These are phyloP conservation scores for Pteronotus mesoamericanus DNA, from an alignment of 2,797 vertebrate species.

Conservation along the genomic window DNA sequence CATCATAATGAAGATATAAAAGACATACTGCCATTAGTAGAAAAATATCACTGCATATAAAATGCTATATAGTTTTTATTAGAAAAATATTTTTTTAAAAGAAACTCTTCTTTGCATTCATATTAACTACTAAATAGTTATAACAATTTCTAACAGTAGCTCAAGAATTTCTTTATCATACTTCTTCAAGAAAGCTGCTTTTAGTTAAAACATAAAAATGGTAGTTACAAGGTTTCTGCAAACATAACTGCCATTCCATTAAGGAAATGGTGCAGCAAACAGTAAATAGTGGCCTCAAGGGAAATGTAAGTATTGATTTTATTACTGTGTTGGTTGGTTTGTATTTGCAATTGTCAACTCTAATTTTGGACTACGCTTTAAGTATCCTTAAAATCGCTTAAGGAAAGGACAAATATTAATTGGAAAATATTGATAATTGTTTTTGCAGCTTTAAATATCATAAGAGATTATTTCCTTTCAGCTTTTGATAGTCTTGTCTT, in stretches of 20 bases:
- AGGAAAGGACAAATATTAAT: conserved; percentile 84
- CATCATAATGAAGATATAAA: conserved; percentile 56
- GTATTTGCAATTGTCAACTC: conserved; percentile 89
- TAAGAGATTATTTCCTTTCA: conserved; percentile 56
- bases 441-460: conserved; percentile 75
- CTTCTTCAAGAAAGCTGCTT: conserved; percentile 84
- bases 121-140: conserved; percentile 70
- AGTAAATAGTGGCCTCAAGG: conserved; percentile 87
- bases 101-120: conserved; percentile 19
- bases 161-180: conserved; percentile 77
- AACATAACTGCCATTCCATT: conserved; percentile 88
- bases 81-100: not conserved
- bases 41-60: conserved; percentile 41
- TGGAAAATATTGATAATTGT: conserved; percentile 80
- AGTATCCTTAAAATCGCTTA: conserved; percentile 83
- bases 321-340: conserved; percentile 87
- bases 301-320: conserved; percentile 91
- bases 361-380: conserved; percentile 87
- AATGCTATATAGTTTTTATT: conserved; percentile 33
- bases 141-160: conserved; percentile 74
- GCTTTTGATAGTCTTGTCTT: conserved; percentile 62
- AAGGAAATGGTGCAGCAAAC: conserved; percentile 88
- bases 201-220: conserved; percentile 89
- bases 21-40: conserved; percentile 38
- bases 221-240: conserved; percentile 86